A percentile compares a stretch with the other conserved stretches of the same genome.
Evolutionary conservation across 2,888 invertebrate species (phyloP).

Genomic region (Oxytorus armatus): DNA sequence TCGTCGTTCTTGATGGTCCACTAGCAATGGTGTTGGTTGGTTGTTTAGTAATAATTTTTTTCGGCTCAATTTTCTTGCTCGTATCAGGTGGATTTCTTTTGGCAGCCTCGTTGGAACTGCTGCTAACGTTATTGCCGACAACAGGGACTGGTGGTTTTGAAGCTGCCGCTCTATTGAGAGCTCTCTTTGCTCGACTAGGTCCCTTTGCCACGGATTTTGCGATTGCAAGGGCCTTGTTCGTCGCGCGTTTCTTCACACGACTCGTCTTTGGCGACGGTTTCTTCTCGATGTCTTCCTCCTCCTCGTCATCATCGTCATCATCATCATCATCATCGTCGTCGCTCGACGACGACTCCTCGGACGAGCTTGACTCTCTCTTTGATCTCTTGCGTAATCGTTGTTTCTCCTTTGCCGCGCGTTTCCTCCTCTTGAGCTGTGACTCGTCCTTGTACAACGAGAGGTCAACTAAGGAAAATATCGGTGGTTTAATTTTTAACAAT

Average conservation of each 20-base stretch:
- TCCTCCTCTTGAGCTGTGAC: slow-evolving; percentile 90
- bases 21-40: slow-evolving; percentile 74
- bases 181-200: slow-evolving; percentile 81
- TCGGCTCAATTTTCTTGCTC: slow-evolving; percentile 77
- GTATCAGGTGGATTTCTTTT: slow-evolving; percentile 63
- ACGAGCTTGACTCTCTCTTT: slow-evolving; percentile 74
- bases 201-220: slow-evolving; percentile 81
- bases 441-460: slow-evolving; percentile 93
- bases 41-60: slow-evolving; percentile 73
- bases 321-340: slow-evolving; percentile 66
- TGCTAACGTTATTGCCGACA: slow-evolving; percentile 66
- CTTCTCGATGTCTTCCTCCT: slow-evolving; percentile 68
- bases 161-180: slow-evolving; percentile 78
- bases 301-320: slow-evolving; percentile 54
- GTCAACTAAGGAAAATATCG: slow-evolving; percentile 87
- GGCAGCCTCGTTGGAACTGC: slow-evolving; percentile 61
- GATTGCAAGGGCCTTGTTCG: slow-evolving; percentile 78
- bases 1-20: slow-evolving; percentile 77
- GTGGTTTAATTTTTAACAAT: neutral
- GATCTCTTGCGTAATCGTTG: slow-evolving; percentile 78
- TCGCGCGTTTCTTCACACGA: slow-evolving; percentile 72
- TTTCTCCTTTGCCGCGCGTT: slow-evolving; percentile 83
- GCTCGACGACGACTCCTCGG: slow-evolving; percentile 75
- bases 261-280: slow-evolving; percentile 73
- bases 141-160: slow-evolving; percentile 50